Evolutionary conservation across 2,113 vertebrate species (phyloP).

Genomic region (Cheirogaleus medius): DNA sequence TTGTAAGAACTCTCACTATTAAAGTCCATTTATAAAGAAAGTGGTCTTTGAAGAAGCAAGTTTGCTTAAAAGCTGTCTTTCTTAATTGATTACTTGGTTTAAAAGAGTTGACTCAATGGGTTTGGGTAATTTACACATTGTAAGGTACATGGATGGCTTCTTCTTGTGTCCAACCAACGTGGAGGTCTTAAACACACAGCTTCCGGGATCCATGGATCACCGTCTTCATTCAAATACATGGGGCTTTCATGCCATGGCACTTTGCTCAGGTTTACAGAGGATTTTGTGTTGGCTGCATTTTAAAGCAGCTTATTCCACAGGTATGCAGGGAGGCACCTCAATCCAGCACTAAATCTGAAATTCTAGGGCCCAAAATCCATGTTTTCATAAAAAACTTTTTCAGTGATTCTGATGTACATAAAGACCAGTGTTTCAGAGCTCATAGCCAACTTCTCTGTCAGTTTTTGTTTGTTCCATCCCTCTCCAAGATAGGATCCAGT

Average conservation of each 20-base stretch:
- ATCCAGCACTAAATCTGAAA: not conserved
- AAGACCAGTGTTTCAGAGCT: not conserved
- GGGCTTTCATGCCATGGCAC: accelerated
- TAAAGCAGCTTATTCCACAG: not conserved
- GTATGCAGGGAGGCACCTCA: not conserved
- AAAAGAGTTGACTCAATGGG: not conserved
- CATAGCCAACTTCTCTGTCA: not conserved
- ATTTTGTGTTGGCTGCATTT: not conserved
- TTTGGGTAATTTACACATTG: not conserved
- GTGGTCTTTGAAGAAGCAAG: not conserved
- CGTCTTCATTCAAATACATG: not conserved
- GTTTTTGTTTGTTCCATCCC: not conserved
- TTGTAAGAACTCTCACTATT: not conserved
- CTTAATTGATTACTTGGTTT: not conserved
- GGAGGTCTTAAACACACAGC: not conserved
- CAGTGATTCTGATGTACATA: not conserved
- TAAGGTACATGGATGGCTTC: not conserved
- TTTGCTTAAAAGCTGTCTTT: not conserved
- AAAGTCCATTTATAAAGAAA: not conserved
- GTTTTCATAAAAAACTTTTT: not conserved
- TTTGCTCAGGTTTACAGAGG: not conserved
- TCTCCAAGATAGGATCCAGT: not conserved
- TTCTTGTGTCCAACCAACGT: not conserved
- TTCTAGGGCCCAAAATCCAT: not conserved
- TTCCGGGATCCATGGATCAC: not conserved